phyloP scores from a whole-genome alignment of 1,140 invertebrate genomes.

The Philaenus spumarius region DNA sequence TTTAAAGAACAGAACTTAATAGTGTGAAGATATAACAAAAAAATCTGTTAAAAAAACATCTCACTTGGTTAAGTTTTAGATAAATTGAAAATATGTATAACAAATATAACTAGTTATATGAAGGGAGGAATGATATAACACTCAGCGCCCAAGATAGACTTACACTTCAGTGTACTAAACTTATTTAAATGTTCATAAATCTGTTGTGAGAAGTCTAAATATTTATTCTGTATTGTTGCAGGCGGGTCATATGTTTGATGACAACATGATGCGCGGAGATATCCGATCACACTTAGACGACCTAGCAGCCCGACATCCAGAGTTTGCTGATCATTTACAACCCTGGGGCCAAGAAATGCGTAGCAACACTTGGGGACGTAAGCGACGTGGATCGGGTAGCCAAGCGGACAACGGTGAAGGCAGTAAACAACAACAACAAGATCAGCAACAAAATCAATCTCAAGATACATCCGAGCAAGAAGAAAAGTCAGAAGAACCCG shows the following conservation, averaged over 20 bases:
- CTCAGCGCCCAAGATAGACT: too few species aligned
- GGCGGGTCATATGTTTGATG: conserved; percentile 60
- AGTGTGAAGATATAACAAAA: too few species aligned
- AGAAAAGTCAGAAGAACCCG: not conserved
- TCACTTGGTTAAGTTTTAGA: too few species aligned
- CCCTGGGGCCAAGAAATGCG: conserved; percentile 38
- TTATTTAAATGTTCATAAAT: too few species aligned
- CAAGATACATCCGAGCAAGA: not conserved
- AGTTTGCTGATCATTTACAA: conserved; percentile 50
- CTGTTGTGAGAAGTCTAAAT: too few species aligned
- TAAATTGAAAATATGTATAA: too few species aligned
- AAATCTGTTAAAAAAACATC: too few species aligned
- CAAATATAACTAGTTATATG: too few species aligned
- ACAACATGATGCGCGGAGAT: conserved; percentile 45
- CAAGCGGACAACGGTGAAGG: not conserved
- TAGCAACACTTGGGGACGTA: conserved; percentile 8
- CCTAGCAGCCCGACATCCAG: conserved; percentile 51
- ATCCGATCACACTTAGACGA: conserved; percentile 50
- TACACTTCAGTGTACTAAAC: too few species aligned
- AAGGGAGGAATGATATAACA: too few species aligned
- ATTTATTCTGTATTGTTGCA: conserved; percentile 37
- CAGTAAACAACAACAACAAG: conserved; percentile 22
- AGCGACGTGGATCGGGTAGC: not conserved
- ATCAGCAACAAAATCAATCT: conserved; percentile 7
- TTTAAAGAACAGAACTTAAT: too few species aligned